phyloP scores from a whole-genome alignment of 2,888 invertebrate species.

The Cephonodes hylas region DNA sequence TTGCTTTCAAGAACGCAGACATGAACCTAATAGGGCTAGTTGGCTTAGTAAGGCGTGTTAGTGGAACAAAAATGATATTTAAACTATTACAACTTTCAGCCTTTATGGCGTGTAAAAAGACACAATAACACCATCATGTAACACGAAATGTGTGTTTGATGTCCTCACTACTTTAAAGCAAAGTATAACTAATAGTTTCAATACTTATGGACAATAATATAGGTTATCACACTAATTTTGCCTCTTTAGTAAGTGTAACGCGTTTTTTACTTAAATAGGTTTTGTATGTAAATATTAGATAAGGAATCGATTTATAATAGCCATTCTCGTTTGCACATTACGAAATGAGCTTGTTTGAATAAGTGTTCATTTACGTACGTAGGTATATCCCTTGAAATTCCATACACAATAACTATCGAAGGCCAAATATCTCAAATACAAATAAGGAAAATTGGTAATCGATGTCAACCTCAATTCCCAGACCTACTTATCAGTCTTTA shows the following conservation, averaged over 20 bases:
- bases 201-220: no score
- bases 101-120: no score
- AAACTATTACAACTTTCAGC: no score
- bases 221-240: background rate
- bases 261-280: background rate
- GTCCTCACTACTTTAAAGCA: no score
- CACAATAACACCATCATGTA: no score
- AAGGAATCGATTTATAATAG: background rate
- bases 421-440: background rate
- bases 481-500: no score
- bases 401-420: background rate
- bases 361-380: background rate
- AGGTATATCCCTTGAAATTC: background rate
- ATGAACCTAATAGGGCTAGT: background rate
- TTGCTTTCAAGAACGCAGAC: background rate
- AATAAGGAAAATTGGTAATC: no score
- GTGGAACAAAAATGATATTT: no score
- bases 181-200: no score
- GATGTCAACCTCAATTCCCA: no score
- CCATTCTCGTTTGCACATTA: background rate
- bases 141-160: no score
- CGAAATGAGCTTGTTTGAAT: background rate
- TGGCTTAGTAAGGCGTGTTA: background rate
- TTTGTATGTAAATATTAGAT: background rate
- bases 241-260: background rate